Evolutionary conservation across 2,113 vertebrate species (phyloP), one percentile per base, ranked within the genome.

Genomic region (Ginglymostoma cirratum): DNA sequence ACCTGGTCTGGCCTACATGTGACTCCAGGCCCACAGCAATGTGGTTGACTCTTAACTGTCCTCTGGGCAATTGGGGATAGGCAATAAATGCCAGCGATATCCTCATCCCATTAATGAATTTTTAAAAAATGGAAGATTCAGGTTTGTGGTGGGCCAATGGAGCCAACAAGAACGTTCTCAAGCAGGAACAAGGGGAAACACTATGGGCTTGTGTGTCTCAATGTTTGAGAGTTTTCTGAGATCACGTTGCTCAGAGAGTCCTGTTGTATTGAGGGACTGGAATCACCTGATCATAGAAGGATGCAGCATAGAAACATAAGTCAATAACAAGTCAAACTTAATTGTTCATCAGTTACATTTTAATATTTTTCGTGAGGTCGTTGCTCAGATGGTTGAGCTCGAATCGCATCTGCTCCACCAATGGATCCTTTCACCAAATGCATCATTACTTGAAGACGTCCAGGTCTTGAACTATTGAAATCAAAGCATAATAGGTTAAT

Each of bases 381-480:
- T 89, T 89, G 48, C 27, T 52, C 48, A 4, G 24, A 34, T 55
- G 55, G 27, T 5, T 92, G 89, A 61, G 30, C 55, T 34, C 27
- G 61, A 61, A 17, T 14, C 27, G 30, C 52, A 55, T 30, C 48
- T 55, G 86, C 86, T 92, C 89, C 55, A 66, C 61, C n/a, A 92
- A 92, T 92, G 27, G 34, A 66, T 66, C 89, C 61, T 92, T 92
- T 61, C 19, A 19, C 78, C n/a, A 38, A 83, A 38, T 83, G n/a
- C 78, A 42, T 83, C 52, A 34, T 92, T 65, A 34, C 89, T 30
- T 92, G 55, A 92, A 65, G 89, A 30, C 30, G 5, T n/a, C 52
- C 55, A 65, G 89, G 52, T 92, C 78, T 65, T 65, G 27, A 92
- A 92, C 38, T 92, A 65, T 65, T 65, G 89, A 92, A 92, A 92